phyloP scores from a whole-genome alignment of 1,140 invertebrate species.

The Panagrolaimus sp. region DNA sequence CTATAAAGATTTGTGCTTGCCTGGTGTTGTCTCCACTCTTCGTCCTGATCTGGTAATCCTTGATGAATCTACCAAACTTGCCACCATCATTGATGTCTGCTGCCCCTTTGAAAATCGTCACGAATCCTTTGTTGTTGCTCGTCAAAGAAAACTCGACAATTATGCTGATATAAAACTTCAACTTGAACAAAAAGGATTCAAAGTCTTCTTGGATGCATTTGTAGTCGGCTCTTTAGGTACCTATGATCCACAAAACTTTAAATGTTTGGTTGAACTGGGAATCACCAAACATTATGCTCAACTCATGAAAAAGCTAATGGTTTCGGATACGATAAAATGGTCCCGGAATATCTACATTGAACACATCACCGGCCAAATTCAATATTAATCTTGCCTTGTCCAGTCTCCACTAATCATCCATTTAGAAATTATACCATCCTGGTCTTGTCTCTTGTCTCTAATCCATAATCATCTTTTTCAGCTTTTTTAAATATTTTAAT shows the following conservation, averaged over 20 bases:
- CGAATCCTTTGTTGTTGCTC: background rate
- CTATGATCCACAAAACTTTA: background rate
- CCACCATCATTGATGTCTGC: background rate
- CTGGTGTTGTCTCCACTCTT: background rate
- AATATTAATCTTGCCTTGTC: no score
- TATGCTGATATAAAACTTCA: background rate
- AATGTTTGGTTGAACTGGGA: background rate
- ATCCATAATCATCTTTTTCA: no score
- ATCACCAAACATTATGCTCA: background rate
- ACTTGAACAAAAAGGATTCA: background rate
- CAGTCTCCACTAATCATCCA: no score
- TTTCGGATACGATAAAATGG: background rate
- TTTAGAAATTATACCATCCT: no score
- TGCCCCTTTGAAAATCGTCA: background rate
- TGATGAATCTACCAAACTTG: background rate
- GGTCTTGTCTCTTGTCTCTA: no score
- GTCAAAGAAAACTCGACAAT: background rate
- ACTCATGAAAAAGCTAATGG: conserved; percentile 1
- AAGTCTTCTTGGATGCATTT: background rate
- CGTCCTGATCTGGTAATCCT: background rate
- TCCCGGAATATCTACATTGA: background rate
- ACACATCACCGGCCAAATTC: no score
- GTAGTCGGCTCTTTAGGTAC: background rate
- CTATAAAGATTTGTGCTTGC: background rate
- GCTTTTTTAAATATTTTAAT: no score